These are phyloP conservation scores for Pseudococcus longispinus DNA, from an alignment of 2,888 invertebrate genomes.

Conservation along the genomic window DNA sequence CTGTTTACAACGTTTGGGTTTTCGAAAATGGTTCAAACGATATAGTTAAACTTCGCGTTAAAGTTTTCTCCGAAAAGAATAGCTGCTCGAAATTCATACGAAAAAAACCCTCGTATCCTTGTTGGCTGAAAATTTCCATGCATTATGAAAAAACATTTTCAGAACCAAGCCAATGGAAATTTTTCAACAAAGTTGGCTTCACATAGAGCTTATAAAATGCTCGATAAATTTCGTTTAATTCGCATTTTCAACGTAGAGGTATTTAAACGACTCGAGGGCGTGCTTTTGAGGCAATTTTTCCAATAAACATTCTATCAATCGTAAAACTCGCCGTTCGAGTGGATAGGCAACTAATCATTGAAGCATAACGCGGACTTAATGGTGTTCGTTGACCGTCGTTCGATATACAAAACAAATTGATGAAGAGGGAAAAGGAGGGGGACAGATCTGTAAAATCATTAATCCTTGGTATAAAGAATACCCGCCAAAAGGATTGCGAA, in stretches of 20 bases:
- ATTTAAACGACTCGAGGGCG: constrained; percentile 1
- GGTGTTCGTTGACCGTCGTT: not conserved
- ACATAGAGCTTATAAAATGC: not conserved
- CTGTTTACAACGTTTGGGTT: not conserved
- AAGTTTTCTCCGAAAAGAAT: not conserved
- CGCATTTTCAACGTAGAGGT: not conserved
- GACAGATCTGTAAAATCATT: not conserved
- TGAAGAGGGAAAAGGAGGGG: not conserved
- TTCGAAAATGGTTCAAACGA: not conserved
- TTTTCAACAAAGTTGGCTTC: not conserved
- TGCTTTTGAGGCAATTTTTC: constrained; percentile 6
- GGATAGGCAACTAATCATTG: not conserved
- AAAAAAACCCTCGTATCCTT: not conserved
- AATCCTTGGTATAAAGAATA: constrained; percentile 10
- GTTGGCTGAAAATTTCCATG: not conserved
- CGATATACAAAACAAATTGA: not conserved
- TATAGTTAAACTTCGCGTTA: not conserved
- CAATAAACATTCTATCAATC: not conserved
- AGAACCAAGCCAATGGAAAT: not conserved
- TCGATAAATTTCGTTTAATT: not conserved
- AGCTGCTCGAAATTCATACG: not conserved
- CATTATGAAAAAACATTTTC: not conserved
- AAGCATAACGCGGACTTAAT: constrained; percentile 9
- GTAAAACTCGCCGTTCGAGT: not conserved
- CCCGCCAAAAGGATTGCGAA: not conserved